These are phyloP conservation scores for Ischnus inquisitorius DNA, from an alignment of 2,888 invertebrate genomes.

Conservation along the genomic window DNA sequence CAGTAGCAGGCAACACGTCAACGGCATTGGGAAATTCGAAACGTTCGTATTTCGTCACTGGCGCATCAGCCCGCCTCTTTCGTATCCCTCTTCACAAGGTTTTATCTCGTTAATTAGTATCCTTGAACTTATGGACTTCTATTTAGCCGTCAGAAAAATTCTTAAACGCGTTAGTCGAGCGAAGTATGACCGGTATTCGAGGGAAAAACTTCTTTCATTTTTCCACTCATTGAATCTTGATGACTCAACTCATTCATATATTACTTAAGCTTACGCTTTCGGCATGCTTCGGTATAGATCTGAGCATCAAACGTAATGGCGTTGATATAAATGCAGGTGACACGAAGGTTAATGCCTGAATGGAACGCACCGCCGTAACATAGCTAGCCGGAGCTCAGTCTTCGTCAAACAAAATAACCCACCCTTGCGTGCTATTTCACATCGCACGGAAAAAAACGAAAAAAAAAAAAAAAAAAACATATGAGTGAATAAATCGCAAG, in stretches of 20 bases:
- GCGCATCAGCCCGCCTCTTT: constrained; percentile 5
- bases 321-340: background rate
- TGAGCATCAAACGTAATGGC: background rate
- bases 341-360: background rate
- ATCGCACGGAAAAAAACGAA: constrained; percentile 51
- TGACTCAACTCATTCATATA: background rate
- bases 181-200: background rate
- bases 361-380: background rate
- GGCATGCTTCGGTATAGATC: no score
- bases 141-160: background rate
- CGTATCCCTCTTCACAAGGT: constrained; percentile 26
- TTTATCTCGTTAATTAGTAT: constrained; percentile 15
- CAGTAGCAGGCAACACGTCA: constrained; percentile 29
- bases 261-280: no score
- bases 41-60: constrained; percentile 42
- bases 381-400: background rate
- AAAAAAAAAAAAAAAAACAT: constrained; percentile 60
- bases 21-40: constrained; percentile 34
- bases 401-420: constrained; percentile 33
- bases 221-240: background rate
- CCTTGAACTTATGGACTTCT: constrained; percentile 5
- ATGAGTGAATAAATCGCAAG: constrained; percentile 74
- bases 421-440: constrained; percentile 1
- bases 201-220: background rate
- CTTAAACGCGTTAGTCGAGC: background rate